Conservation (phyloP, 2,113 vertebrate genomes). For the Odocoileus virginianus region DNA sequence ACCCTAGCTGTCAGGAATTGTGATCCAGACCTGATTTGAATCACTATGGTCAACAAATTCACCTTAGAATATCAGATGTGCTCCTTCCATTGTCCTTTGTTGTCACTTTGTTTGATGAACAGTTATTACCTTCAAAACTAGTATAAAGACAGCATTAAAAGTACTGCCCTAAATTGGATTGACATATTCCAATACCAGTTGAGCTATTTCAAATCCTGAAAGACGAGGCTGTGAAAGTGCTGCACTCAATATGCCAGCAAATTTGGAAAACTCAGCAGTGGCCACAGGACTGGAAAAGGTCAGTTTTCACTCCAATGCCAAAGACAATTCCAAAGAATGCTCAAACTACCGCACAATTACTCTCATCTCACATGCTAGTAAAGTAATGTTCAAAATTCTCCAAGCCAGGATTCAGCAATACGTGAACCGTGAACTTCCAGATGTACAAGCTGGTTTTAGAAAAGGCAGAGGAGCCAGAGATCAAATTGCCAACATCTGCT, state of each 20-base stretch:
- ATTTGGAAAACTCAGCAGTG: background rate
- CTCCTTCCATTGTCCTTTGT: background rate
- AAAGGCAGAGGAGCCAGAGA: background rate
- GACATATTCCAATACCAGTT: background rate
- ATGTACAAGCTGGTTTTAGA: background rate
- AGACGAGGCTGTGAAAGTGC: background rate
- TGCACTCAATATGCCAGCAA: background rate
- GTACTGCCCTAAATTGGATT: background rate
- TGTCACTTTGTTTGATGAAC: background rate
- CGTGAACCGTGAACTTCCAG: rapidly evolving
- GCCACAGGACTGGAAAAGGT: background rate
- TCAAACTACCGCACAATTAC: background rate
- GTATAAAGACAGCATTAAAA: background rate
- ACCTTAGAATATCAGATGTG: background rate
- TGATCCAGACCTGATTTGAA: background rate
- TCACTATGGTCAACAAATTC: background rate
- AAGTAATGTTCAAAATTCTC: background rate
- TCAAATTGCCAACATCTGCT: background rate
- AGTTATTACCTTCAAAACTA: background rate
- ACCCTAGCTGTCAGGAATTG: background rate
- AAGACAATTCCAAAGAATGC: background rate
- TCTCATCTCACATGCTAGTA: rapidly evolving
- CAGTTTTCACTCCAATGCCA: background rate
- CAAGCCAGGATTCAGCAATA: background rate
- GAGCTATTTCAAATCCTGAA: background rate